These are phyloP conservation scores for Meda fulgida DNA, from an alignment of 2,797 vertebrate genomes.

Conservation along the genomic window DNA sequence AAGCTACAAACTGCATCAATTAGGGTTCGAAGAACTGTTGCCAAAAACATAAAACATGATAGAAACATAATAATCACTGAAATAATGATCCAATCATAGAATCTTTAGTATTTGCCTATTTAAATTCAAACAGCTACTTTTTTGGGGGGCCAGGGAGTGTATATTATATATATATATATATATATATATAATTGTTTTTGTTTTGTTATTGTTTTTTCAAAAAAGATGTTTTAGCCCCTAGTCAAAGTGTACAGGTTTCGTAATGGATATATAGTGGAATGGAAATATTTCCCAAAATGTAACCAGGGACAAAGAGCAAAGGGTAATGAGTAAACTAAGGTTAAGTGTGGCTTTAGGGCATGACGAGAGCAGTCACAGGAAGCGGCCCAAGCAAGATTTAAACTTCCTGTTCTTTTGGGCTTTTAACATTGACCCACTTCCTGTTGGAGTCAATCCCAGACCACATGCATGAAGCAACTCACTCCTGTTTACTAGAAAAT, in stretches of 20 bases:
- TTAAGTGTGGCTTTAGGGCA: background rate
- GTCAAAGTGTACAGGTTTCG: background rate
- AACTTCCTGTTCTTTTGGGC: constrained; percentile 27
- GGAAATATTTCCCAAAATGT: background rate
- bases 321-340: constrained; percentile 6
- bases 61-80: no score
- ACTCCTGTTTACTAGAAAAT: constrained; percentile 2
- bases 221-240: background rate
- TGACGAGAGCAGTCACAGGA: constrained; percentile 18
- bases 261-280: background rate
- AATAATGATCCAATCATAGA: no score
- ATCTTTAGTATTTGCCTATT: no score
- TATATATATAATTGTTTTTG: no score
- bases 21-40: no score
- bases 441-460: constrained; percentile 31
- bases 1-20: no score
- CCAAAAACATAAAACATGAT: no score
- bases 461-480: background rate
- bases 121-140: no score
- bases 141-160: no score
- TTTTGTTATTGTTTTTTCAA: no score
- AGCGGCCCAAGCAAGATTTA: constrained; percentile 11
- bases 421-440: constrained; percentile 39
- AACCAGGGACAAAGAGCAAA: background rate
- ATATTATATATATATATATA: no score